Conservation (phyloP, 2,113 vertebrate species). For the Ptychochromis oligacanthus region DNA sequence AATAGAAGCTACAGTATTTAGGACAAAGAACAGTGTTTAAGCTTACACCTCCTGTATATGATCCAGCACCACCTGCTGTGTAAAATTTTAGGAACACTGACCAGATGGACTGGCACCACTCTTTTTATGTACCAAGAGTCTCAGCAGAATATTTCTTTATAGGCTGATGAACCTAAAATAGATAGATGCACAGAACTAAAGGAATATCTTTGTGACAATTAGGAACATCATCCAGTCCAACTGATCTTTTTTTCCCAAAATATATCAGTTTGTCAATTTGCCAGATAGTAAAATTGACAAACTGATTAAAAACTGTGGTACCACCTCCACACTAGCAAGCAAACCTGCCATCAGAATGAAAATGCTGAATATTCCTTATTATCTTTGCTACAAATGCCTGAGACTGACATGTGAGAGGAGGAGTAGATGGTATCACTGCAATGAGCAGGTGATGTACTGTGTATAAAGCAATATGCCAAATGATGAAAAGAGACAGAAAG, state of each 20-base stretch:
- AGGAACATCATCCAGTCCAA: background rate
- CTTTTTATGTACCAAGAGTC: background rate
- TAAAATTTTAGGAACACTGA: slow-evolving; percentile 19
- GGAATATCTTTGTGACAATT: background rate
- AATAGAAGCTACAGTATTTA: background rate
- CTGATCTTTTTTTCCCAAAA: background rate
- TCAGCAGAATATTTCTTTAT: slow-evolving; percentile 1
- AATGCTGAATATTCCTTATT: slow-evolving; percentile 4
- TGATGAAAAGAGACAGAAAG: background rate
- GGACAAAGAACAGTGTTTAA: background rate
- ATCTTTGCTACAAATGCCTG: slow-evolving; percentile 3
- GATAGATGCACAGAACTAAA: background rate
- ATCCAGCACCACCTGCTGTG: slow-evolving; percentile 21
- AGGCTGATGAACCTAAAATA: background rate
- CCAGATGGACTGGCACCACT: slow-evolving; percentile 32
- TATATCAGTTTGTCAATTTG: slow-evolving; percentile 17
- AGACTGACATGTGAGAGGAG: background rate
- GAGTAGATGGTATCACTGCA: background rate
- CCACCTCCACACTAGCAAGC: slow-evolving; percentile 30
- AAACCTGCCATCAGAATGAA: slow-evolving; percentile 23
- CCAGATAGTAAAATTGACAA: no score
- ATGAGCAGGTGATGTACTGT: slow-evolving; percentile 18
- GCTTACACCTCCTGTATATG: background rate
- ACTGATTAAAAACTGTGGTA: slow-evolving; percentile 28
- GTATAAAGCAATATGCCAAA: slow-evolving; percentile 12